phyloP scores from a whole-genome alignment of 2,888 invertebrate species.

The Branchipolynoe longqiensis region DNA sequence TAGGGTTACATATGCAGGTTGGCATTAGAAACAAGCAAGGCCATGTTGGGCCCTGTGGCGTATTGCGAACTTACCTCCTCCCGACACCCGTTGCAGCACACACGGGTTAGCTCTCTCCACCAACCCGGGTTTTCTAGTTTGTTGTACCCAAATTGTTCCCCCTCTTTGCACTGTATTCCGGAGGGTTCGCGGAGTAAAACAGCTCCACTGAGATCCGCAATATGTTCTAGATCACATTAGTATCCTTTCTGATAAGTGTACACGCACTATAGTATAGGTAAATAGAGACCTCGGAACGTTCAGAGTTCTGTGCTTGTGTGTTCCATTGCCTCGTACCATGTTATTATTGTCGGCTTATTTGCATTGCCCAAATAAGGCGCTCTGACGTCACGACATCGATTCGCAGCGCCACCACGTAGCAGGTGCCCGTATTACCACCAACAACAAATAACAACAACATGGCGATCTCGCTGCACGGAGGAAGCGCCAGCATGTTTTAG shows the following conservation, averaged over 20 bases:
- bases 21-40: neutral
- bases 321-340: slow-evolving; percentile 50
- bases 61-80: slow-evolving; percentile 22
- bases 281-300: slow-evolving; percentile 8
- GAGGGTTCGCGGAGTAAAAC: neutral
- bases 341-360: slow-evolving; percentile 61
- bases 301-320: slow-evolving; percentile 6
- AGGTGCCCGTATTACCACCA: slow-evolving; percentile 38
- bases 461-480: neutral
- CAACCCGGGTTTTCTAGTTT: slow-evolving; percentile 28
- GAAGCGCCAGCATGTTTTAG: slow-evolving; percentile 6
- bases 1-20: neutral
- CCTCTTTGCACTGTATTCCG: slow-evolving; percentile 10
- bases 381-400: slow-evolving; percentile 57
- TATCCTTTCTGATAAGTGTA: neutral
- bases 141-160: slow-evolving; percentile 19
- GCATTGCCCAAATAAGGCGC: slow-evolving; percentile 60
- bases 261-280: neutral
- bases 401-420: slow-evolving; percentile 31
- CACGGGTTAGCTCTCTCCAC: neutral
- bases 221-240: slow-evolving; percentile 3
- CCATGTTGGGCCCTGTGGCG: neutral
- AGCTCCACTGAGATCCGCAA: slow-evolving; percentile 5
- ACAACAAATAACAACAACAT: slow-evolving; percentile 39
- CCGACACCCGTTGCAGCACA: neutral